Evolutionary conservation across 2,797 vertebrate genomes (phyloP).

Genomic region (Esox masquinongy): DNA sequence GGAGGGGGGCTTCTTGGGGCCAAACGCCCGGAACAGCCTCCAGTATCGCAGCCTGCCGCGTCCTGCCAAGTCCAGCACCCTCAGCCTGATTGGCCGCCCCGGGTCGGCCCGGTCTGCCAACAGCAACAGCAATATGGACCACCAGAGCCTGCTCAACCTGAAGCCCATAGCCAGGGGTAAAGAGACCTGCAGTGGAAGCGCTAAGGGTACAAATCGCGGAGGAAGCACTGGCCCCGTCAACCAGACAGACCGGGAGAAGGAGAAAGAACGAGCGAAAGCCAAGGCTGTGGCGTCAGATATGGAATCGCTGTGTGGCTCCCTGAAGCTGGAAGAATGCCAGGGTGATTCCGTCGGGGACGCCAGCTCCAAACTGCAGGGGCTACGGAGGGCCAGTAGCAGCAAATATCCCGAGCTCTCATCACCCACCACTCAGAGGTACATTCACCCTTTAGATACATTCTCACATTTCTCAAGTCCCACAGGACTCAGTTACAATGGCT

Average conservation of each 20-base stretch:
- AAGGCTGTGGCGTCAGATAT: constrained; percentile 89
- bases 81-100: constrained; percentile 87
- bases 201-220: constrained; percentile 56
- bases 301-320: constrained; percentile 68
- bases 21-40: constrained; percentile 87
- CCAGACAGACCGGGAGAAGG: constrained; percentile 96
- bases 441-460: background rate
- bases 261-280: constrained; percentile 96
- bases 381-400: constrained; percentile 77
- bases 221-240: constrained; percentile 83
- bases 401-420: constrained; percentile 87
- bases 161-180: constrained; percentile 77
- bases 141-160: constrained; percentile 81
- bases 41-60: constrained; percentile 97
- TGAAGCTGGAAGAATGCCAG: constrained; percentile 65
- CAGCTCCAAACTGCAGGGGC: constrained; percentile 80
- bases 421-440: constrained; percentile 90
- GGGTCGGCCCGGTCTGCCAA: constrained; percentile 77
- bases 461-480: background rate
- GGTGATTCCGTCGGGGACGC: constrained; percentile 78
- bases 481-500: background rate
- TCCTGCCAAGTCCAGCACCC: constrained; percentile 93
- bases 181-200: constrained; percentile 64
- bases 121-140: constrained; percentile 85
- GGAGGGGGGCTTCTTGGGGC: constrained; percentile 87